Evolutionary conservation across 2,888 invertebrate genomes (phyloP).

Genomic region (Acrocera orbiculus): DNA sequence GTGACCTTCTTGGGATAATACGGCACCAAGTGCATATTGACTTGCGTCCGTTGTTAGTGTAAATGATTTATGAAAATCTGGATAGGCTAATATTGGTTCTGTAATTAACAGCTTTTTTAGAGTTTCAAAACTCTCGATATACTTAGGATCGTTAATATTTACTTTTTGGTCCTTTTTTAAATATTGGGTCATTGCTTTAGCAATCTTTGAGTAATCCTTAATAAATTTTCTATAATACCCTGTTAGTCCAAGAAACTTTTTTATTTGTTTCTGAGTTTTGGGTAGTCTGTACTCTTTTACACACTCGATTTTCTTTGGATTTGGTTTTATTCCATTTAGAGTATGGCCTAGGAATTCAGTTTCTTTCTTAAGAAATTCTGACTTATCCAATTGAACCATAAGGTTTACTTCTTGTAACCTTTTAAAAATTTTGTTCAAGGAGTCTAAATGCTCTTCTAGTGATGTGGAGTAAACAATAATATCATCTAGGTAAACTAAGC

Average conservation of each 20-base stretch:
- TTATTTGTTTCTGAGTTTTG: conserved; percentile 11
- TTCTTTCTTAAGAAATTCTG: conserved; percentile 11
- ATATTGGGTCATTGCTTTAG: conserved; percentile 4
- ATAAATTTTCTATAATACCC: conserved; percentile 15
- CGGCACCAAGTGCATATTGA: conserved; percentile 15
- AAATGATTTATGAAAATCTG: conserved; percentile 14
- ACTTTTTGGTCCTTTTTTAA: conserved; percentile 8
- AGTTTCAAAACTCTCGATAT: neutral
- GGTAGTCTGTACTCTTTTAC: conserved; percentile 11
- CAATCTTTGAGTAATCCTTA: conserved; percentile 20
- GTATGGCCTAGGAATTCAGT: conserved; percentile 16
- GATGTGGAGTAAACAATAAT: conserved; percentile 12
- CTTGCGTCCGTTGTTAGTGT: conserved; percentile 17
- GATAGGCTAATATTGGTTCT: conserved; percentile 7
- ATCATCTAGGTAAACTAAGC: conserved; percentile 15
- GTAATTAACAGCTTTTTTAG: conserved; percentile 4
- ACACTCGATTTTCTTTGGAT: conserved; percentile 12
- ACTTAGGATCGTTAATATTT: conserved; percentile 6
- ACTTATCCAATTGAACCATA: conserved; percentile 12
- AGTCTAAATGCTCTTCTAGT: conserved; percentile 10
- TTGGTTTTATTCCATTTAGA: conserved; percentile 13
- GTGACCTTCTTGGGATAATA: conserved; percentile 15
- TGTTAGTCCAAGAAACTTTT: conserved; percentile 8
- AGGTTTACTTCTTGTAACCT: conserved; percentile 8
- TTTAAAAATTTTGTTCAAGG: conserved; percentile 9